A percentile compares a stretch with the other conserved stretches of the same genome.
Conservation (phyloP, 2,888 invertebrate genomes). For the Rhamphomyia laevipes region DNA sequence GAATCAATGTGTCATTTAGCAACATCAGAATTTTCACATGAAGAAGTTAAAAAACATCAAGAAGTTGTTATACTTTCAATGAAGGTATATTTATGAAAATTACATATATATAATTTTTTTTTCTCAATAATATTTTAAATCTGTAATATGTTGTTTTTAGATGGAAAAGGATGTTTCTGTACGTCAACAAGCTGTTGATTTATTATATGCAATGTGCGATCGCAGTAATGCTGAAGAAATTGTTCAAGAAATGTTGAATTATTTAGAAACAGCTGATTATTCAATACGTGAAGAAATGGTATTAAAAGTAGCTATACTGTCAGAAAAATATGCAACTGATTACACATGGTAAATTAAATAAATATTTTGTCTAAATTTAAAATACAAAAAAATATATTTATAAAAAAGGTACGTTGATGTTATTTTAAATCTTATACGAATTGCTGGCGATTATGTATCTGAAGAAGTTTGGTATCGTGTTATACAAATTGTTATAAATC, state of each 20-base stretch:
- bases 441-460: conserved; percentile 98
- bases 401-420: conserved; percentile 68
- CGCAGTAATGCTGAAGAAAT: conserved; percentile 98
- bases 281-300: conserved; percentile 99
- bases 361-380: background rate
- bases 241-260: conserved; percentile 98
- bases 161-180: conserved; percentile 99
- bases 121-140: background rate
- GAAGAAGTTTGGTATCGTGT: conserved; percentile 99
- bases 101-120: background rate
- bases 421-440: conserved; percentile 94
- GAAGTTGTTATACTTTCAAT: conserved; percentile 97
- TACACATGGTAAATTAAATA: conserved; percentile 70
- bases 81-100: conserved; percentile 48
- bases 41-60: conserved; percentile 99
- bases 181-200: conserved; percentile 93
- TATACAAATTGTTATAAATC: conserved; percentile 97
- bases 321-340: conserved; percentile 98
- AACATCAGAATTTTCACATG: conserved; percentile 98
- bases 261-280: conserved; percentile 98
- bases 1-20: conserved; percentile 99
- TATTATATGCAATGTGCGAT: conserved; percentile 99
- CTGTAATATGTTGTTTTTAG: conserved; percentile 30
- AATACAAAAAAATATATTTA: background rate
- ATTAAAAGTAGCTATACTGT: conserved; percentile 95